A percentile compares a stretch with the other conserved stretches of the same genome.
Conservation (phyloP, 2,888 invertebrate genomes). For the Tortricodes alternella region DNA sequence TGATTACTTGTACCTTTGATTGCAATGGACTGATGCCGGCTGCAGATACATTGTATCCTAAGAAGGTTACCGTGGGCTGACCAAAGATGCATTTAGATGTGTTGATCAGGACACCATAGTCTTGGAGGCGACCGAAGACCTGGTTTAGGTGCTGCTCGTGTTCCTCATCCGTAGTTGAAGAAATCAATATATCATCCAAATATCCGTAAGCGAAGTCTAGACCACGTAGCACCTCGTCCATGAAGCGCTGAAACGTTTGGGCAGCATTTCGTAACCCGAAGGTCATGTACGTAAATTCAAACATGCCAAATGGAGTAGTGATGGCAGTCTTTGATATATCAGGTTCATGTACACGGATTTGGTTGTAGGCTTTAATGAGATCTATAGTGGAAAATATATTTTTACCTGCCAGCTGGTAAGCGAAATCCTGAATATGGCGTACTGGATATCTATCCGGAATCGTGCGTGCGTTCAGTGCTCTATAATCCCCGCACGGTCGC, state of each 20-base stretch:
- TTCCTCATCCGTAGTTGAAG: conserved; percentile 25
- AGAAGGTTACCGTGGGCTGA: conserved; percentile 30
- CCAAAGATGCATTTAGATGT: background rate
- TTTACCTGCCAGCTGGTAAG: conserved; percentile 20
- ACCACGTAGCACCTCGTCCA: conserved; percentile 33
- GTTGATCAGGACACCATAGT: conserved; percentile 4
- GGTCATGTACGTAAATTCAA: conserved; percentile 45
- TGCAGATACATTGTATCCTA: conserved; percentile 34
- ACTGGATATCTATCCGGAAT: background rate
- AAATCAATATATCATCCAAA: conserved; percentile 47
- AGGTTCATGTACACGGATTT: conserved; percentile 49
- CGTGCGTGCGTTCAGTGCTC: background rate
- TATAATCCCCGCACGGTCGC: conserved; percentile 17
- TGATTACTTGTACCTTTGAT: conserved; percentile 40
- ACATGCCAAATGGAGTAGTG: conserved; percentile 47
- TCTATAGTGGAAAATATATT: conserved; percentile 28
- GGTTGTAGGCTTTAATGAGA: conserved; percentile 48
- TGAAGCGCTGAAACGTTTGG: conserved; percentile 47
- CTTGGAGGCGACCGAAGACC: background rate
- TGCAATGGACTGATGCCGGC: conserved; percentile 43
- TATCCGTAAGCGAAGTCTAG: conserved; percentile 40
- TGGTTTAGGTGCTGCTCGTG: conserved; percentile 22
- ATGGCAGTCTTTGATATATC: conserved; percentile 54
- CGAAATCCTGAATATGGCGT: conserved; percentile 25
- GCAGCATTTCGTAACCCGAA: conserved; percentile 57